These are phyloP conservation scores for Perizoma flavofasciatum DNA, from an alignment of 2,888 invertebrate species.

Conservation along the genomic window DNA sequence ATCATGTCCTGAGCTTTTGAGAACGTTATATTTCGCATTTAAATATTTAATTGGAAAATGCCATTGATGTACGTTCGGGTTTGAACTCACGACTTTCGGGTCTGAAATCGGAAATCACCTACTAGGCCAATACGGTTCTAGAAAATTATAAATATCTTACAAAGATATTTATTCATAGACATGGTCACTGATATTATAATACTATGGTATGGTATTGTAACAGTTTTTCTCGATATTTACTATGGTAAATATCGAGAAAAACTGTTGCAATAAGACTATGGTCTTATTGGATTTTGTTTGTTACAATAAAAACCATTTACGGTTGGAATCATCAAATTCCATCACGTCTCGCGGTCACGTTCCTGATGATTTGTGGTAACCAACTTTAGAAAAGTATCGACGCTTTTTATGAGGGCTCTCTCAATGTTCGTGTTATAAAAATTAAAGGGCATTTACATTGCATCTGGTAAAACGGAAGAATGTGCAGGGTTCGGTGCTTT, in stretches of 20 bases:
- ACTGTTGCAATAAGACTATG: no score
- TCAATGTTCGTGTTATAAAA: conserved; percentile 29
- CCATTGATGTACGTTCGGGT: no score
- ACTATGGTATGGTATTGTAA: conserved; percentile 1
- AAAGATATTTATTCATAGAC: no score
- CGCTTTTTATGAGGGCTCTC: conserved; percentile 35
- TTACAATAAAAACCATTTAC: conserved; percentile 32
- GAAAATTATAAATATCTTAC: no score
- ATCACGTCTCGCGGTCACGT: conserved; percentile 51
- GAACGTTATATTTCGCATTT: no score
- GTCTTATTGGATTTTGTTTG: conserved; percentile 14
- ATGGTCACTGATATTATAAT: no score
- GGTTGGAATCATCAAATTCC: conserved; percentile 44
- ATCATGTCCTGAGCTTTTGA: no score
- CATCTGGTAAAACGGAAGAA: conserved; percentile 4
- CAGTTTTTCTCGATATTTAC: no score
- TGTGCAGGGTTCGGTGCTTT: background rate
- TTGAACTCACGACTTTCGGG: no score
- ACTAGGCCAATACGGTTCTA: background rate
- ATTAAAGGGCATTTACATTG: conserved; percentile 30
- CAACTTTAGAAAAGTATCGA: conserved; percentile 39
- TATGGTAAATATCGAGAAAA: no score
- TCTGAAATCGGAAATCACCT: no score
- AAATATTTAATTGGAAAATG: no score
- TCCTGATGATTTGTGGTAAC: conserved; percentile 48